Conservation (phyloP, 1,140 invertebrate species). For the Drosophila neocordata region DNA sequence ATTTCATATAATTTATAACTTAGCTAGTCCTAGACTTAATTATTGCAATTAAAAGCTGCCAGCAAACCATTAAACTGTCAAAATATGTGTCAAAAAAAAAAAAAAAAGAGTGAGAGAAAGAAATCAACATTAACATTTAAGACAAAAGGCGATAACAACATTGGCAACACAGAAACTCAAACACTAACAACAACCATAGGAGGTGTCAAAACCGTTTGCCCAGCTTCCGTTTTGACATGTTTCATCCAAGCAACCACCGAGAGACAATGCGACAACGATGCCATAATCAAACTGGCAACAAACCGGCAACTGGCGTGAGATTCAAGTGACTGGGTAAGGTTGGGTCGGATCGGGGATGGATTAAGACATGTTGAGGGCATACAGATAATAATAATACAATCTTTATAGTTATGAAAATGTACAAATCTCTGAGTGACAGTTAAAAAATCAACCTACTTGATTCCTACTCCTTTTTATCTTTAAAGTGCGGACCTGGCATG, state of each 20-base stretch:
- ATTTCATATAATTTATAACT: constrained; percentile 18
- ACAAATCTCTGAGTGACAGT: too few relatives aligned
- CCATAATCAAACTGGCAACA: constrained; percentile 57
- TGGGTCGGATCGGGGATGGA: background rate
- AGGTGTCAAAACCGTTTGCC: constrained; percentile 63
- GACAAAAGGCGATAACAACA: constrained; percentile 15
- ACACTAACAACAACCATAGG: constrained; percentile 15
- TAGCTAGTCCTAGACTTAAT: constrained; percentile 33
- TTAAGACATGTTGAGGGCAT: background rate
- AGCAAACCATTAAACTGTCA: constrained; percentile 44
- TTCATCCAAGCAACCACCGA: constrained; percentile 18
- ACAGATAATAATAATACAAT: too few relatives aligned
- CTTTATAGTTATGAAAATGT: too few relatives aligned
- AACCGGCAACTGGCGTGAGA: constrained; percentile 34
- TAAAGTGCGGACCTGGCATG: background rate
- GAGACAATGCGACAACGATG: constrained; percentile 60
- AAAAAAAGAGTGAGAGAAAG: background rate
- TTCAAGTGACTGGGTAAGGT: constrained; percentile 28
- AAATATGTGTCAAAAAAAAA: constrained; percentile 52
- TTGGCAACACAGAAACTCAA: constrained; percentile 15
- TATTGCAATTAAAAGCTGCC: constrained; percentile 62
- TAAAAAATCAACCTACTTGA: too few relatives aligned
- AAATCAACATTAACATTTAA: constrained; percentile 16
- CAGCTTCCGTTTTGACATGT: constrained; percentile 72
- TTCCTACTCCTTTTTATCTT: background rate